Conservation (phyloP, 1,140 invertebrate species). For the Lordiphosa stackelbergi region DNA sequence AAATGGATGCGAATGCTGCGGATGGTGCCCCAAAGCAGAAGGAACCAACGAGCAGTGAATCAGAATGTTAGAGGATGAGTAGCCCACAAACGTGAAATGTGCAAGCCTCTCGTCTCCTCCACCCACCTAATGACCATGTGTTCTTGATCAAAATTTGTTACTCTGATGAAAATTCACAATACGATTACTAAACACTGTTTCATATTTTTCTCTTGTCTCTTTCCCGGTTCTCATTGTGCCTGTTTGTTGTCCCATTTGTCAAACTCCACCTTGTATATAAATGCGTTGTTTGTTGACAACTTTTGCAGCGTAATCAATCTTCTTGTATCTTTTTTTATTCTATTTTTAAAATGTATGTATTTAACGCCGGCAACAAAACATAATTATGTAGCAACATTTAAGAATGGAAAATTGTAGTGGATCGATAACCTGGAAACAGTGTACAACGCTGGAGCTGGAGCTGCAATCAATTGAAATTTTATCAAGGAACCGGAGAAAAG, state of each 20-base stretch:
- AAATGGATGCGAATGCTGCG: conserved; percentile 34
- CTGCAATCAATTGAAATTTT: conserved; percentile 6
- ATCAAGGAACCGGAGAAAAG: not conserved
- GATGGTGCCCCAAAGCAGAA: not conserved
- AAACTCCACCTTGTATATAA: not conserved
- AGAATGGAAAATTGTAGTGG: conserved; percentile 73
- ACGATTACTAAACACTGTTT: too few relatives aligned
- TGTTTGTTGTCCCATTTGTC: conserved; percentile 11
- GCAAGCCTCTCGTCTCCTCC: not conserved
- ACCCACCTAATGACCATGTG: not conserved
- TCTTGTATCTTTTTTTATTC: conserved; percentile 67
- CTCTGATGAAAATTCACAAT: too few relatives aligned
- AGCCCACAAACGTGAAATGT: conserved; percentile 41
- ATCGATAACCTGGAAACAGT: conserved; percentile 10
- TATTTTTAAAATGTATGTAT: conserved; percentile 75
- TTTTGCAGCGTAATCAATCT: conserved; percentile 73
- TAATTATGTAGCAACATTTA: conserved; percentile 70
- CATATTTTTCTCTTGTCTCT: too few relatives aligned
- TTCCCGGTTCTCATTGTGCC: conserved; percentile 5
- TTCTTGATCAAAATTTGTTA: not conserved
- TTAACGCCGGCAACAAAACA: conserved; percentile 68
- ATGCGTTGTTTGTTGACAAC: conserved; percentile 20
- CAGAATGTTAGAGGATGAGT: conserved; percentile 70
- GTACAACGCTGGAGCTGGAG: conserved; percentile 36
- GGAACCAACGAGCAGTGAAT: conserved; percentile 33